A percentile compares a stretch with the other conserved stretches of the same genome.
These are phyloP conservation scores for Mustela nigripes DNA, from an alignment of 2,113 vertebrate species.

Conservation along the genomic window DNA sequence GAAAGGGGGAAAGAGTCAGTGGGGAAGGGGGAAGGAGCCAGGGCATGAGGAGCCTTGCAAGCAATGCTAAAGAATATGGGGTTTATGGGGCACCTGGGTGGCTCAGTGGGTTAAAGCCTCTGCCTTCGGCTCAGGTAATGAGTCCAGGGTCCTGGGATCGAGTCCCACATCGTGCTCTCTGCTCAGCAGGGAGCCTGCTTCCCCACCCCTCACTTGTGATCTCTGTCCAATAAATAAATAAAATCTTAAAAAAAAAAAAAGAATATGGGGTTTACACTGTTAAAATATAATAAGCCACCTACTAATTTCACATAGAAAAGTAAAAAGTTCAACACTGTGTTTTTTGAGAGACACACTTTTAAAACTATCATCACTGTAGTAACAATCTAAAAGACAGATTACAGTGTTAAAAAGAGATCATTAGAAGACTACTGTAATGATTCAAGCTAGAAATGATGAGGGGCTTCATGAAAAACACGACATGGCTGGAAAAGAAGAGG, in stretches of 20 bases:
- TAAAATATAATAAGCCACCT: constrained; percentile 12
- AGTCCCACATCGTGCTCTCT: too few relatives aligned
- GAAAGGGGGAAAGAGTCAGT: not conserved
- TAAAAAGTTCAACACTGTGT: not conserved
- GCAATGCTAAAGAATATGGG: not conserved
- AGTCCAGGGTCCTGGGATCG: too few relatives aligned
- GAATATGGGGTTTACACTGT: not conserved
- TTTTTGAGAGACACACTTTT: constrained; percentile 32
- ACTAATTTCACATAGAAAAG: not conserved
- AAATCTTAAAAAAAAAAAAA: not conserved
- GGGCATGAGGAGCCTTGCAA: not conserved
- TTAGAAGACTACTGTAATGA: not conserved
- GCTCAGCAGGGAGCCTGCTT: too few relatives aligned
- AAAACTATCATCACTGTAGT: not conserved
- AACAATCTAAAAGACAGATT: constrained; percentile 12
- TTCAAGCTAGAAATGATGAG: not conserved
- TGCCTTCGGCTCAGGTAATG: too few relatives aligned
- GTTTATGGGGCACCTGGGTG: not conserved
- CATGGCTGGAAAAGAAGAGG: not conserved
- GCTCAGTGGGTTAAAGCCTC: too few relatives aligned
- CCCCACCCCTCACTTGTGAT: too few relatives aligned
- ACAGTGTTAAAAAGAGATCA: not conserved
- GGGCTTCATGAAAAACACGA: not conserved
- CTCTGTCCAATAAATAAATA: too few relatives aligned
- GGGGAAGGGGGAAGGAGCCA: not conserved